These are phyloP conservation scores for Microctenopoma steveboyesi DNA, from an alignment of 2,797 vertebrate genomes.

Conservation along the genomic window DNA sequence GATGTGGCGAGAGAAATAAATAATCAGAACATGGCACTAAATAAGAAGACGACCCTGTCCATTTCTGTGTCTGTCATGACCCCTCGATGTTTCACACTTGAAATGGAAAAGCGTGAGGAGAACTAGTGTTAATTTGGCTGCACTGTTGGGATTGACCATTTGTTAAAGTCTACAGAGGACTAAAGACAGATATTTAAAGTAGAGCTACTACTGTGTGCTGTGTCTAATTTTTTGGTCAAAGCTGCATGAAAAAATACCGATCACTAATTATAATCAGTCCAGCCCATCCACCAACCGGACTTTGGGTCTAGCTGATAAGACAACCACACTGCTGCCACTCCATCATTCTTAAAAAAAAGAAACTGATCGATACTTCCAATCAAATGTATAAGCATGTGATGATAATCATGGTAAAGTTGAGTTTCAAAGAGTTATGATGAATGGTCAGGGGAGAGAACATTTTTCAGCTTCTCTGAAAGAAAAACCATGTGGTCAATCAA, in stretches of 20 bases:
- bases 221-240: no score
- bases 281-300: constrained; percentile 10
- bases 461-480: no score
- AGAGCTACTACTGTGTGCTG: background rate
- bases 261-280: constrained; percentile 39
- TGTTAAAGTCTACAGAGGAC: background rate
- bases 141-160: background rate
- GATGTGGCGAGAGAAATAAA: no score
- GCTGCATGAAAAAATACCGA: constrained; percentile 41
- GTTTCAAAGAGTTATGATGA: no score
- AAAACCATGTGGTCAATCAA: no score
- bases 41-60: background rate
- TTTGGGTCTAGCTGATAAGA: constrained; percentile 44
- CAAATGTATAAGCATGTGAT: constrained; percentile 50
- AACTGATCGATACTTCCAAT: constrained; percentile 69
- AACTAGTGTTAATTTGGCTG: background rate
- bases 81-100: background rate
- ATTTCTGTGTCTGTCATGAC: background rate
- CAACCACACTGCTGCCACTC: constrained; percentile 20
- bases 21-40: no score
- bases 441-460: no score
- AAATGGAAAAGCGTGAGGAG: background rate
- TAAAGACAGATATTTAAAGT: background rate
- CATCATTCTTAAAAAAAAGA: constrained; percentile 45
- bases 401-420: no score